These are phyloP conservation scores for Eupeodes luniger DNA, from an alignment of 2,888 invertebrate genomes.

Conservation along the genomic window DNA sequence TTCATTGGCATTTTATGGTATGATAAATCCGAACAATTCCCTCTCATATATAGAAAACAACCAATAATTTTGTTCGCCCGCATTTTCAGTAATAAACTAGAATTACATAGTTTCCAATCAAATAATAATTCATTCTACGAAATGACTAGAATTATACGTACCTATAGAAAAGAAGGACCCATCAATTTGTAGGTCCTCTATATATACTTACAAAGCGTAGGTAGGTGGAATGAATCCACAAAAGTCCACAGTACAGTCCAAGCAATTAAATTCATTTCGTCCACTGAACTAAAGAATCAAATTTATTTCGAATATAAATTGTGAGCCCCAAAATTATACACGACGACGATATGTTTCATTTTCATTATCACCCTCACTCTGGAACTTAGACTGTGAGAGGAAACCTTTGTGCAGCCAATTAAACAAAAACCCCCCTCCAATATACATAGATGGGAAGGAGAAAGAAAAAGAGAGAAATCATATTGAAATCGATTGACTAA, in stretches of 20 bases:
- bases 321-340: slow-evolving; percentile 17
- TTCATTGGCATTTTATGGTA: background rate
- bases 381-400: background rate
- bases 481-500: slow-evolving; percentile 71
- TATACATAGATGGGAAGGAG: slow-evolving; percentile 15
- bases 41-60: background rate
- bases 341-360: slow-evolving; percentile 16
- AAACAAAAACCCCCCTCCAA: slow-evolving; percentile 51
- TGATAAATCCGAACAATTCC: background rate
- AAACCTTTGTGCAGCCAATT: slow-evolving; percentile 66
- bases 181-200: background rate
- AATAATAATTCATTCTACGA: background rate
- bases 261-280: slow-evolving; percentile 29
- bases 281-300: slow-evolving; percentile 8
- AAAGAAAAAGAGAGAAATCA: slow-evolving; percentile 47
- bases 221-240: no score
- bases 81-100: background rate
- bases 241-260: slow-evolving; percentile 7
- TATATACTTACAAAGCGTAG: no score
- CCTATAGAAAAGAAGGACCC: no score
- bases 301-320: slow-evolving; percentile 55
- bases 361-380: slow-evolving; percentile 51
- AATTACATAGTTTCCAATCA: background rate
- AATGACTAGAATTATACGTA: background rate
- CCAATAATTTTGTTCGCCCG: background rate